Conservation (phyloP, 2,888 invertebrate genomes). For the Baronia brevicornis region DNA sequence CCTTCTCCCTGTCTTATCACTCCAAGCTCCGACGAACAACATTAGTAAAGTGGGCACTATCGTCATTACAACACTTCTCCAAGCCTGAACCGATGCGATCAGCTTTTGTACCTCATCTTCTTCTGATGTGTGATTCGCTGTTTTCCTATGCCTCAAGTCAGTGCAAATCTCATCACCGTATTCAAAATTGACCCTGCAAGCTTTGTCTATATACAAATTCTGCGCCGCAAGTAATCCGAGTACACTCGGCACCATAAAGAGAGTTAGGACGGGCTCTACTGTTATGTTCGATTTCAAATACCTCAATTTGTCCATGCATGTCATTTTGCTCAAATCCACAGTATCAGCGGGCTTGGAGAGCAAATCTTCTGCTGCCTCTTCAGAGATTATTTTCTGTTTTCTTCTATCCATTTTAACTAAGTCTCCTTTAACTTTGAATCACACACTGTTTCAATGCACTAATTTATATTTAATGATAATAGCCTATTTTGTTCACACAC, state of each 20-base stretch:
- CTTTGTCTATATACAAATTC: conserved; percentile 89
- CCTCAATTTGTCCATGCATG: conserved; percentile 57
- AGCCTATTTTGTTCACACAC: conserved; percentile 17
- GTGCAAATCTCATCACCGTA: conserved; percentile 82
- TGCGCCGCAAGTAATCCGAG: conserved; percentile 85
- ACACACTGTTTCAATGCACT: too few species aligned
- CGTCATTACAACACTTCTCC: conserved; percentile 74
- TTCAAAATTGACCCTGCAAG: conserved; percentile 85
- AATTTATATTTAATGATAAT: too few species aligned
- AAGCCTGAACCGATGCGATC: conserved; percentile 71
- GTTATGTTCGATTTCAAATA: conserved; percentile 75
- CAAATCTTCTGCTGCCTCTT: conserved; percentile 38
- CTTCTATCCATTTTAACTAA: conserved; percentile 34
- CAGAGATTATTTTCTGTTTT: conserved; percentile 15
- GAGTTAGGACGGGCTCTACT: conserved; percentile 79
- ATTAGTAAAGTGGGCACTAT: conserved; percentile 70
- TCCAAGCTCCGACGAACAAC: conserved; percentile 78
- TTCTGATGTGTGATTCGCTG: conserved; percentile 78
- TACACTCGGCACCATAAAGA: conserved; percentile 80
- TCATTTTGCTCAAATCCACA: conserved; percentile 42
- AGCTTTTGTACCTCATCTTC: conserved; percentile 79
- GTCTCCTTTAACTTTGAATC: conserved; percentile 4
- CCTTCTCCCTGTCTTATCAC: conserved; percentile 73
- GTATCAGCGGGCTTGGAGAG: conserved; percentile 44
- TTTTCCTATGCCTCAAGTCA: conserved; percentile 80